phyloP scores from a whole-genome alignment of 2,888 invertebrate genomes.

The Eremobia ochroleuca region DNA sequence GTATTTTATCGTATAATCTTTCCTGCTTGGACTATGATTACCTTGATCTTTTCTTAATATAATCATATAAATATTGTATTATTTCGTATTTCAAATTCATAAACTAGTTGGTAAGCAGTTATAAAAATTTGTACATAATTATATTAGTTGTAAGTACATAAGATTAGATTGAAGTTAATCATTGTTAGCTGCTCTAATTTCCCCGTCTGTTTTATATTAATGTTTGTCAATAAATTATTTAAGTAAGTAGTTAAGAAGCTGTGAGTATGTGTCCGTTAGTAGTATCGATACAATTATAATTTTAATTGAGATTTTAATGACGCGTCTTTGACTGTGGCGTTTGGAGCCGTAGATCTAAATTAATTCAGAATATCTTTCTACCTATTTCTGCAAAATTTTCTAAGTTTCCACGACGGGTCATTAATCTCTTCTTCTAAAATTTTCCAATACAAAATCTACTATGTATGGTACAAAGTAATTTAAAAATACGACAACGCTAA shows the following conservation, averaged over 20 bases:
- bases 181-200: conserved; percentile 80
- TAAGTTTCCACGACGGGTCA: conserved; percentile 7
- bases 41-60: conserved; percentile 88
- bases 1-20: conserved; percentile 50
- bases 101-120: conserved; percentile 64
- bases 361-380: not conserved
- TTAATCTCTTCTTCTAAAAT: conserved; percentile 28
- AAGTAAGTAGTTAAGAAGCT: conserved; percentile 39
- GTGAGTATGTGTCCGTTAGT: conserved; percentile 44
- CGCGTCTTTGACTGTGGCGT: conserved; percentile 4
- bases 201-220: conserved; percentile 64
- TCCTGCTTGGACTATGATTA: conserved; percentile 84
- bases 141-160: conserved; percentile 68
- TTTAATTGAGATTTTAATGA: conserved; percentile 34
- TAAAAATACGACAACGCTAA: conserved; percentile 62
- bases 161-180: conserved; percentile 89
- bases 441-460: conserved; percentile 62
- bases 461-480: conserved; percentile 86
- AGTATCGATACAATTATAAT: conserved; percentile 33
- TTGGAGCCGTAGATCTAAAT: not conserved
- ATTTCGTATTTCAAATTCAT: conserved; percentile 65
- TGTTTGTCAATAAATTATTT: conserved; percentile 61
- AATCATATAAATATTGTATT: conserved; percentile 60
- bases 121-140: conserved; percentile 67
- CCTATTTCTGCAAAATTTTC: not conserved